A percentile compares a stretch with the other conserved stretches of the same genome.
Conservation (phyloP, 2,888 invertebrate genomes). For the Liposcelis brunnea region DNA sequence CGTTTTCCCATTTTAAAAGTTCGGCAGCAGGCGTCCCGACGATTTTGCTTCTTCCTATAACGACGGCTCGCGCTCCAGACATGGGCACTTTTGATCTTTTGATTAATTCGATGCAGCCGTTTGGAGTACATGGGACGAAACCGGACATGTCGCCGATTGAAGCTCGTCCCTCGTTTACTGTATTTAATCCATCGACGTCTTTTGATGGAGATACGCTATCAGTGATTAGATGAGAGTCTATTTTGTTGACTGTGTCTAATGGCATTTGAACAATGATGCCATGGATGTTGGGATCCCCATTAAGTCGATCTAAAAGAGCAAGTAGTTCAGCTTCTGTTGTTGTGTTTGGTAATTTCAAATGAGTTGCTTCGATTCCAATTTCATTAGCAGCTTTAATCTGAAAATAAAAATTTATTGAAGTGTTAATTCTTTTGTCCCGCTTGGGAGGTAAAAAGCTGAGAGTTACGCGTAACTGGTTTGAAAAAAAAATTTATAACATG, state of each 20-base stretch:
- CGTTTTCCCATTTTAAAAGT: slow-evolving; percentile 88
- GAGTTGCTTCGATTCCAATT: slow-evolving; percentile 71
- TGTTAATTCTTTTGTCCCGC: too few species aligned
- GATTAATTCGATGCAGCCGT: slow-evolving; percentile 85
- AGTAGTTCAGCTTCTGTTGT: slow-evolving; percentile 63
- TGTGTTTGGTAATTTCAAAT: slow-evolving; percentile 58
- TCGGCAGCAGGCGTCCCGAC: slow-evolving; percentile 93
- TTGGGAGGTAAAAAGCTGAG: too few species aligned
- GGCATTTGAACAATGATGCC: slow-evolving; percentile 97
- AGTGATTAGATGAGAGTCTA: slow-evolving; percentile 74
- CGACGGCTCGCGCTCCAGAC: slow-evolving; percentile 73
- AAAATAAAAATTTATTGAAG: too few species aligned
- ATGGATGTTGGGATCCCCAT: slow-evolving; percentile 68
- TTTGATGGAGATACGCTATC: slow-evolving; percentile 77
- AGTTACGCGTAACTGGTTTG: too few species aligned
- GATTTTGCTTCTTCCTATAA: slow-evolving; percentile 92
- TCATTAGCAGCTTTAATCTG: slow-evolving; percentile 65
- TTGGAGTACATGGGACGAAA: slow-evolving; percentile 92
- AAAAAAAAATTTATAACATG: too few species aligned
- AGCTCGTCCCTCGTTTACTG: slow-evolving; percentile 82
- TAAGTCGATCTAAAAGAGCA: slow-evolving; percentile 38
- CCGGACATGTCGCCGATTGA: slow-evolving; percentile 78
- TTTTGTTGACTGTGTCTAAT: slow-evolving; percentile 61
- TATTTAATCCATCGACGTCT: slow-evolving; percentile 90
- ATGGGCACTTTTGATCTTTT: slow-evolving; percentile 58